A percentile compares a stretch with the other conserved stretches of the same genome.
Evolutionary conservation across 2,113 vertebrate genomes (phyloP).

Genomic region (Vulpes ferrilata): DNA sequence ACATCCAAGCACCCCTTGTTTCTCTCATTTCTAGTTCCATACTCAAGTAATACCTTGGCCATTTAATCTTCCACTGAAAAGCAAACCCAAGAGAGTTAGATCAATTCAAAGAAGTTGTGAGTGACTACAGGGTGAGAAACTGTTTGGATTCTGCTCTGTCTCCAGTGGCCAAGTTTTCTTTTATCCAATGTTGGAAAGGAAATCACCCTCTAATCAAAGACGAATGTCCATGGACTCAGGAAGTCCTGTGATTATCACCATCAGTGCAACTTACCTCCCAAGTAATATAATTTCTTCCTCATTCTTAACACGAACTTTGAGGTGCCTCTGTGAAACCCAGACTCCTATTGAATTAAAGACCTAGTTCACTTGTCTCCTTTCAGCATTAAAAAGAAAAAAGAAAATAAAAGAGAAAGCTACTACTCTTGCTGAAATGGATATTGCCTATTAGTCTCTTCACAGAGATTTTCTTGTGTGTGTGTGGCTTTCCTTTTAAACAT

Average conservation of each 20-base stretch:
- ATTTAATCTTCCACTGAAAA: neutral
- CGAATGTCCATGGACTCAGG: neutral
- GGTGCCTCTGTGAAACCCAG: neutral
- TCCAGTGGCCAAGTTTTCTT: neutral
- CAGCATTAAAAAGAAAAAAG: neutral
- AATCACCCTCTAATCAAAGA: neutral
- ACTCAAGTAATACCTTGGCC: neutral
- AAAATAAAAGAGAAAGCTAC: neutral
- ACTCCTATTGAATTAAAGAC: neutral
- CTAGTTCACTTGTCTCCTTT: neutral
- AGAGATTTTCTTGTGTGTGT: neutral
- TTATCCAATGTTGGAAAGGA: neutral
- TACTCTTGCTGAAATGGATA: neutral
- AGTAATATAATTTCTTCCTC: neutral
- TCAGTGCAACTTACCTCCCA: neutral
- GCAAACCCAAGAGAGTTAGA: neutral
- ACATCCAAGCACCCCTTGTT: neutral
- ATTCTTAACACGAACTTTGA: neutral
- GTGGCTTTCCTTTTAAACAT: neutral
- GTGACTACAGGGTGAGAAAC: neutral
- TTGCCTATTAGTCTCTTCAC: neutral
- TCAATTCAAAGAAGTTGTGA: constrained; percentile 22
- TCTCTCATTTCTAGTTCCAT: neutral
- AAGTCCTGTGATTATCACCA: neutral
- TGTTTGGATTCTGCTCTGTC: neutral